Conservation (phyloP, 2,797 vertebrate species). For the Paguma larvata region DNA sequence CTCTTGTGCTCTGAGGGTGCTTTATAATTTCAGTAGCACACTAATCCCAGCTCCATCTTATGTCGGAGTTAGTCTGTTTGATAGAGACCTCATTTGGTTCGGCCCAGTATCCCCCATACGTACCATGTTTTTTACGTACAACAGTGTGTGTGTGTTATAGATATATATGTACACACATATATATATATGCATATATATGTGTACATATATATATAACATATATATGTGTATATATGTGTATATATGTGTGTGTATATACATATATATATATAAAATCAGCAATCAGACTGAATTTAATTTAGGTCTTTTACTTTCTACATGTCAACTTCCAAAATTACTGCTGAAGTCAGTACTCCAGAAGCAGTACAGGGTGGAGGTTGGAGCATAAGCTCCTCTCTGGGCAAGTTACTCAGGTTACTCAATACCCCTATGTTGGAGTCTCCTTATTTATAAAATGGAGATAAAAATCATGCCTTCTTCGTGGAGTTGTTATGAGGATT, state of each 20-base stretch:
- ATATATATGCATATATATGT: no score
- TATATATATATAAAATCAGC: not conserved
- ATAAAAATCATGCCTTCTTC: constrained; percentile 26
- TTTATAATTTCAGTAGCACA: not conserved
- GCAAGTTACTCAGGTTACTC: not conserved
- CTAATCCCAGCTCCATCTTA: not conserved
- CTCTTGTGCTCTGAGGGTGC: not conserved
- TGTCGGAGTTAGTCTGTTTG: not conserved
- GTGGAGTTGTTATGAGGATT: not conserved
- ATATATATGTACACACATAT: no score
- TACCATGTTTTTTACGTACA: not conserved
- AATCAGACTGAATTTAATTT: not conserved
- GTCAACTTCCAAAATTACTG: constrained; percentile 56
- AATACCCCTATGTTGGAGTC: not conserved
- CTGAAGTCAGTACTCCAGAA: constrained; percentile 13
- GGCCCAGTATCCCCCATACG: not conserved
- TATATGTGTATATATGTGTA: no score
- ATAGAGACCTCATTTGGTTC: not conserved
- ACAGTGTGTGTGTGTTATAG: not conserved
- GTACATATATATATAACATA: no score
- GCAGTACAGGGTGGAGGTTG: not conserved
- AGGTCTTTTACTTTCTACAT: not conserved
- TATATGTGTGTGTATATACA: no score
- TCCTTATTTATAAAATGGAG: constrained; percentile 15
- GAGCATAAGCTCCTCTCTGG: not conserved